Base-by-base conservation (phyloP, 2,113 vertebrate species). In the Panthera uncia region DNA sequence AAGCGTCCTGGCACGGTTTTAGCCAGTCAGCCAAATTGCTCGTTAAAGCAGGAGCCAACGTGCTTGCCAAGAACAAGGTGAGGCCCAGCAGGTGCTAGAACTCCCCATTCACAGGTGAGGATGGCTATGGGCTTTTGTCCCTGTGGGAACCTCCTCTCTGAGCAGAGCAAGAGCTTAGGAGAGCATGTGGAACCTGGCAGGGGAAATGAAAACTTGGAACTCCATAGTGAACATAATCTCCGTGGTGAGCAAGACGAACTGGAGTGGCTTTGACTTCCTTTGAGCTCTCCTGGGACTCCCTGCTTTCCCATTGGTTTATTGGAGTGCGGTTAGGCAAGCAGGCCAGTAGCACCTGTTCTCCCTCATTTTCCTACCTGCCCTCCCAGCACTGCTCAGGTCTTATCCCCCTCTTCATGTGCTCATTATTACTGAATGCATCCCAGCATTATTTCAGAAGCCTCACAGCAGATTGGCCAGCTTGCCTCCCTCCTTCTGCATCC, bases 11-110 rank as follows among this genome's bases (percentile, higher is more conserved):
- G 99, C 99, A 99, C 4, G 99, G 99, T 74, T 99, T 99, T 99
- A 99, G 99, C 95, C 99, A 99, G 98, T 99, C 99, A 10, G 99
- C 99, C 98, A 99, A 99, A 98, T 99, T 99, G 96, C 99, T 99
- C 14, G 99, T 99, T 98, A 99, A 99, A 98, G 99, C 99, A 33
- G 99, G 99, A 95, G 99, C 99, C 97, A 99, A 99, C 0, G 99
- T 99, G 95, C 99, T 99, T 63, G 99, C 99, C 96, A 99, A 99
- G 98, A 99, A 99, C 99, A 99, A 99, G 99, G 99, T 99, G 98
- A 99, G 99, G 98, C 96, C 89, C 21, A 0, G 69, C 89, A 78
- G 92, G 82, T 97, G 74, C 96, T 95, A 97, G 94, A 84, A 48
- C 91, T 85, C 96, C 93, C 48, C 11, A 0, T 1, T 96, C 92